Conservation (phyloP, 92 coral and sea anemone species). For the Epizoanthus illoricatus region DNA sequence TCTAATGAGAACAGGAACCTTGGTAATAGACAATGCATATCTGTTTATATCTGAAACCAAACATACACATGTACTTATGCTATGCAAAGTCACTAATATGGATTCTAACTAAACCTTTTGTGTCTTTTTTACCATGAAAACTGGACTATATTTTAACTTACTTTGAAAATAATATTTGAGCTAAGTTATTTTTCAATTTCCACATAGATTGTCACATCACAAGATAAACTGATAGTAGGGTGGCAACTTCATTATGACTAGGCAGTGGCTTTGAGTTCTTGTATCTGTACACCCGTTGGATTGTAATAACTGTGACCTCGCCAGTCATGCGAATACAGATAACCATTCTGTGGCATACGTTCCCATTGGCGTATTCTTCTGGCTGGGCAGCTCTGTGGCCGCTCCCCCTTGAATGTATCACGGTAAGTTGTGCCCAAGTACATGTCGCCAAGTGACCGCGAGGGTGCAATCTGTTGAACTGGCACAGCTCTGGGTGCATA, state of each 20-base stretch:
- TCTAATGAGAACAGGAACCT: too few relatives aligned
- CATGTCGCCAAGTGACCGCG: constrained; percentile 73
- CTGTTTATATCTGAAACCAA: too few relatives aligned
- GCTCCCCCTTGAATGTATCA: constrained; percentile 89
- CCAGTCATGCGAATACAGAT: constrained; percentile 66
- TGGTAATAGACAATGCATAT: too few relatives aligned
- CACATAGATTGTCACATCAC: constrained; percentile 7
- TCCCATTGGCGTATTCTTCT: constrained; percentile 75
- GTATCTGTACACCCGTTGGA: constrained; percentile 72
- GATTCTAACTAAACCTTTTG: too few relatives aligned
- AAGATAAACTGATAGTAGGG: background rate
- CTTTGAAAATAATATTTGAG: too few relatives aligned
- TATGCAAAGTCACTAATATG: too few relatives aligned
- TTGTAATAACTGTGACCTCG: constrained; percentile 87
- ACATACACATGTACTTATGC: too few relatives aligned
- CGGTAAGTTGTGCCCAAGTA: constrained; percentile 86
- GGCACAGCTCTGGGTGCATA: constrained; percentile 80
- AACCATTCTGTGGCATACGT: constrained; percentile 68
- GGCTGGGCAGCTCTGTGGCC: constrained; percentile 90
- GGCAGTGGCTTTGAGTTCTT: constrained; percentile 42
- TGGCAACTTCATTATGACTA: background rate
- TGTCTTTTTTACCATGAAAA: too few relatives aligned
- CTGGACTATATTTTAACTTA: background rate
- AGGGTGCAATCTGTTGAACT: constrained; percentile 71
- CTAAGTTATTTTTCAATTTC: background rate